Conservation (phyloP, 2,113 vertebrate genomes). For the Python bivittatus region DNA sequence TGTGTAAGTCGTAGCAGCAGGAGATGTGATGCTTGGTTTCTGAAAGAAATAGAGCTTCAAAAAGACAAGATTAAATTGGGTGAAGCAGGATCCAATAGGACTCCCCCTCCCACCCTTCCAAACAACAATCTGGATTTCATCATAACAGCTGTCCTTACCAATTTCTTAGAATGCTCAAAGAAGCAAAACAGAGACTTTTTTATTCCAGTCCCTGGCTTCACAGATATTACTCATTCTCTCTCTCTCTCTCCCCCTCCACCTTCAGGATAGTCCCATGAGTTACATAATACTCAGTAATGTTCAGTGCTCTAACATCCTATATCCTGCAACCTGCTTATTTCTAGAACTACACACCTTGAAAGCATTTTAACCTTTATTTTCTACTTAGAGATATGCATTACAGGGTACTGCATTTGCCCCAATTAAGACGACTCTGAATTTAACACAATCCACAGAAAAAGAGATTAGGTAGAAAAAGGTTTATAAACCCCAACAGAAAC, state of each 20-base stretch:
- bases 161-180: background rate
- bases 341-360: background rate
- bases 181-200: background rate
- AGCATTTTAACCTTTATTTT: background rate
- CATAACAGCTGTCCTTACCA: background rate
- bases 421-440: background rate
- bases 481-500: background rate
- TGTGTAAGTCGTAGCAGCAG: background rate
- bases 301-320: background rate
- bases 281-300: background rate
- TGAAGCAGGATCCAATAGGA: background rate
- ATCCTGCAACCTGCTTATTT: background rate
- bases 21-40: background rate
- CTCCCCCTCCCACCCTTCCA: background rate
- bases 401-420: background rate
- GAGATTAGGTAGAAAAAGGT: background rate
- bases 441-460: background rate
- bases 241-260: background rate
- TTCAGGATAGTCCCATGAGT: background rate
- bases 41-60: slow-evolving; percentile 35
- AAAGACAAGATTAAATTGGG: background rate
- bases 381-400: background rate
- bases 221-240: background rate
- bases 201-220: background rate
- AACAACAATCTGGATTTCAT: background rate